Percentiles rank a stretch among this genome's conserved stretches.
Evolutionary conservation across 2,888 invertebrate species (phyloP).

Genomic region (Callyntrura guangdongensis): DNA sequence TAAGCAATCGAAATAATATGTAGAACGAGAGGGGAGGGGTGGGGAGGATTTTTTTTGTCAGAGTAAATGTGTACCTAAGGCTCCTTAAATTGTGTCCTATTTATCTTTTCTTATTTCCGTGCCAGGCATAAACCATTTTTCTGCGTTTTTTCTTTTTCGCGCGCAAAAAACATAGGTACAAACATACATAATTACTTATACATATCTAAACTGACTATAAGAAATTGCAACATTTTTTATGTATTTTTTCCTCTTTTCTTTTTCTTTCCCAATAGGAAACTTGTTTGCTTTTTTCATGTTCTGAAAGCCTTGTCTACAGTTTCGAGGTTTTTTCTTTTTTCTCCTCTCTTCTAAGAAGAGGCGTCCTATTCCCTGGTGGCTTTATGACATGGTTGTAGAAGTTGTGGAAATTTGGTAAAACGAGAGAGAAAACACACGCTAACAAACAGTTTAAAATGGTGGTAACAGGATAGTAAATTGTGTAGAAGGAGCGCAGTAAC

Average conservation of each 20-base stretch:
- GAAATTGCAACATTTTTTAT: not conserved
- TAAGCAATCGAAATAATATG: no score
- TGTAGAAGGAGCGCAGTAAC: not conserved
- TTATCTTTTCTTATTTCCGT: conserved; percentile 10
- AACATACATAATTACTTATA: not conserved
- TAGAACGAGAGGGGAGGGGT: no score
- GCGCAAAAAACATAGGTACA: not conserved
- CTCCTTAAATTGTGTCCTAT: conserved; percentile 8
- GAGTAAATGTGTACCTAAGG: not conserved
- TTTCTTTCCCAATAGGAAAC: not conserved
- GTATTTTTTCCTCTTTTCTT: not conserved
- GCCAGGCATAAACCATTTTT: not conserved
- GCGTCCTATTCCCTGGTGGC: conserved; percentile 12
- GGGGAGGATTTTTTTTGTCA: no score
- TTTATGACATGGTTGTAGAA: not conserved
- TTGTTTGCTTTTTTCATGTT: not conserved
- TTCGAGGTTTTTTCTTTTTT: not conserved
- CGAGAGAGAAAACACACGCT: not conserved
- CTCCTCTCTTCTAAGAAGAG: not conserved
- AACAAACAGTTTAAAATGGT: not conserved
- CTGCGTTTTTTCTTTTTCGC: not conserved
- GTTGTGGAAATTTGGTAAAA: not conserved
- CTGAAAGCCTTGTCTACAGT: not conserved
- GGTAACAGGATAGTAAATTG: no score
- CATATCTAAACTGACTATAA: not conserved